These are phyloP conservation scores for Pterobdella sp. DNA, from an alignment of 2,888 invertebrate species.

Conservation along the genomic window DNA sequence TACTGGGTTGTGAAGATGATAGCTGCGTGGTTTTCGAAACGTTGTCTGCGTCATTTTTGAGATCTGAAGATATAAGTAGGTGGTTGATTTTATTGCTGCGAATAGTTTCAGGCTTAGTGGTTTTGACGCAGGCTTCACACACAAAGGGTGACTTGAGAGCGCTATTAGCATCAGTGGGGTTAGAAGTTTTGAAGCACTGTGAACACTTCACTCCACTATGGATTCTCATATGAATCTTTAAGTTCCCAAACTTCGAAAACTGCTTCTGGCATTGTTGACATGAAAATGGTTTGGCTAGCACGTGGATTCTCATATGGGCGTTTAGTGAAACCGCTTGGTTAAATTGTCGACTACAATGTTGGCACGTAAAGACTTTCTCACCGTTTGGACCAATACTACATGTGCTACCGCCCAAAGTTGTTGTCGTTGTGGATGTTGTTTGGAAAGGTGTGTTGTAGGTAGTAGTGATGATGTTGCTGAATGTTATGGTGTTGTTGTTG, in stretches of 20 bases:
- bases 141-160: not conserved
- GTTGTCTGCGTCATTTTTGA: not conserved
- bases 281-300: constrained; percentile 20
- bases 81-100: not conserved
- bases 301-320: constrained; percentile 25
- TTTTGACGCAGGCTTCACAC: not conserved
- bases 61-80: not conserved
- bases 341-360: constrained; percentile 22
- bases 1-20: not conserved
- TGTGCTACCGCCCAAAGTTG: constrained; percentile 21
- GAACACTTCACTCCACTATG: constrained; percentile 15
- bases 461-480: not conserved
- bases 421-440: constrained; percentile 10
- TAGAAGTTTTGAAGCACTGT: constrained; percentile 8
- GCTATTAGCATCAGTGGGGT: not conserved
- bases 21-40: not conserved
- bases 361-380: constrained; percentile 23
- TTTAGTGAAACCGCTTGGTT: constrained; percentile 21
- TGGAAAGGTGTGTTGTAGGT: not conserved
- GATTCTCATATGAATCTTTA: constrained; percentile 26
- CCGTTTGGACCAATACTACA: constrained; percentile 23
- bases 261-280: constrained; percentile 27
- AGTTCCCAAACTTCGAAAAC: constrained; percentile 24
- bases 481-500: not conserved
- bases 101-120: not conserved